phyloP scores from a whole-genome alignment of 2,113 vertebrate genomes.

The Circaetus cinerascens region DNA sequence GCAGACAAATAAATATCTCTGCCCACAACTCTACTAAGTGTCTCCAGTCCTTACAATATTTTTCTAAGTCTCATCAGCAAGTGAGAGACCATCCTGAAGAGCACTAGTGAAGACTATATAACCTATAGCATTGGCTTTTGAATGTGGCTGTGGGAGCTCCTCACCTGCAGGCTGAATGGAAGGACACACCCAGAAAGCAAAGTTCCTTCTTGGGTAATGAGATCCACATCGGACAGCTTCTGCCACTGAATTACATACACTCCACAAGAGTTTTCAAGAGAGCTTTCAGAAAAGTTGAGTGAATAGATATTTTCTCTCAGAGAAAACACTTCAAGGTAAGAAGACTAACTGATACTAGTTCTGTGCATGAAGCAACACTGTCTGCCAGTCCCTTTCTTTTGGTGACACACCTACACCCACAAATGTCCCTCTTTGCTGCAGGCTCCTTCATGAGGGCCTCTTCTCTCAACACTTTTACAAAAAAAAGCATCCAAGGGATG shows the following conservation, averaged over 20 bases:
- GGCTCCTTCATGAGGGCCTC: background rate
- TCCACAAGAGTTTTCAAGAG: background rate
- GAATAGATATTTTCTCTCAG: background rate
- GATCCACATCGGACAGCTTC: background rate
- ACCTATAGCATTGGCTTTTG: background rate
- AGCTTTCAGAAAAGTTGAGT: background rate
- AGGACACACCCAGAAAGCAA: background rate
- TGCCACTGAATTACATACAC: background rate
- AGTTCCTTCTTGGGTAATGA: background rate
- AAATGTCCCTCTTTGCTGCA: background rate
- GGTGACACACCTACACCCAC: background rate
- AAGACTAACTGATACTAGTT: background rate
- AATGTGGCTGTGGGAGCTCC: background rate
- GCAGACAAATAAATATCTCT: background rate
- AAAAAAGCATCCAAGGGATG: fast-evolving
- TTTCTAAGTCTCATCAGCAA: background rate
- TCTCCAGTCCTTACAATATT: background rate
- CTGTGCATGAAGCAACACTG: background rate
- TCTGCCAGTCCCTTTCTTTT: background rate
- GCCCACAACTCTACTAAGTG: background rate
- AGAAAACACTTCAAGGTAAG: background rate
- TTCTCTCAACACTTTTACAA: background rate
- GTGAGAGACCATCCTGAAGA: background rate
- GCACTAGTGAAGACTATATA: background rate
- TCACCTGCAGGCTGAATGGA: background rate